A percentile compares a stretch with the other conserved stretches of the same genome.
Evolutionary conservation across 2,113 vertebrate genomes (phyloP).

Genomic region (Cyprinodon tularosa): DNA sequence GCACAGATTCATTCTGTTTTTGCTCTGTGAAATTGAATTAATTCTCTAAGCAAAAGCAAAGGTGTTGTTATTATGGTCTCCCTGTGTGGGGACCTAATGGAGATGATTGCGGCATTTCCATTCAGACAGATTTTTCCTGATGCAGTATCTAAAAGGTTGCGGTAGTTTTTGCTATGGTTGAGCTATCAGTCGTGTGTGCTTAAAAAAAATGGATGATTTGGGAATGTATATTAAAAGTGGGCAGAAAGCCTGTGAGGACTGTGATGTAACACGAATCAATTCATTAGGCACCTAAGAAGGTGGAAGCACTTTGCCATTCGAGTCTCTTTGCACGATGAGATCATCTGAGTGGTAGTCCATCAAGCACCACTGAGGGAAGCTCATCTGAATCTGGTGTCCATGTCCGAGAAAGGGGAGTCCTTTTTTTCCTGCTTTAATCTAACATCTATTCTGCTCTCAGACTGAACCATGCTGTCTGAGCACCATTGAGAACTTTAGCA

Average conservation of each 20-base stretch:
- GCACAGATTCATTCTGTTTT: slow-evolving; percentile 49
- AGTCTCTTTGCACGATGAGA: slow-evolving; percentile 34
- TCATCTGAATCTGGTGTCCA: slow-evolving; percentile 13
- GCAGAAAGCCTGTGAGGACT: slow-evolving; percentile 17
- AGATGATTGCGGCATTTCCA: slow-evolving; percentile 39
- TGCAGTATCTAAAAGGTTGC: slow-evolving; percentile 32
- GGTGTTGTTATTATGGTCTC: slow-evolving; percentile 62
- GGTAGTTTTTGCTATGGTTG: slow-evolving; percentile 26
- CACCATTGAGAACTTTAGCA: slow-evolving; percentile 38
- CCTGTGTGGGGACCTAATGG: slow-evolving; percentile 34
- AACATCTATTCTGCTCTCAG: background rate
- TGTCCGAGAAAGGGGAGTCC: background rate
- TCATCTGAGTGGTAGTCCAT: slow-evolving; percentile 44
- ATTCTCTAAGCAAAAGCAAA: slow-evolving; percentile 52
- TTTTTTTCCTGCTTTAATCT: slow-evolving; percentile 4
- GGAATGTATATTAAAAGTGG: slow-evolving; percentile 23
- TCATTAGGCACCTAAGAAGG: slow-evolving; percentile 59
- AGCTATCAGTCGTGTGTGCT: slow-evolving; percentile 15
- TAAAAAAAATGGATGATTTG: background rate
- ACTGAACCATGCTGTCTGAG: slow-evolving; percentile 14
- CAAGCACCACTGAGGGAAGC: slow-evolving; percentile 18
- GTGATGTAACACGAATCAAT: slow-evolving; percentile 51
- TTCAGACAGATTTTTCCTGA: slow-evolving; percentile 19
- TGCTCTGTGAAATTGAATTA: slow-evolving; percentile 62
- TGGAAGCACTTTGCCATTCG: slow-evolving; percentile 55